phyloP scores from a whole-genome alignment of 2,113 vertebrate species.

The Toxostoma redivivum region DNA sequence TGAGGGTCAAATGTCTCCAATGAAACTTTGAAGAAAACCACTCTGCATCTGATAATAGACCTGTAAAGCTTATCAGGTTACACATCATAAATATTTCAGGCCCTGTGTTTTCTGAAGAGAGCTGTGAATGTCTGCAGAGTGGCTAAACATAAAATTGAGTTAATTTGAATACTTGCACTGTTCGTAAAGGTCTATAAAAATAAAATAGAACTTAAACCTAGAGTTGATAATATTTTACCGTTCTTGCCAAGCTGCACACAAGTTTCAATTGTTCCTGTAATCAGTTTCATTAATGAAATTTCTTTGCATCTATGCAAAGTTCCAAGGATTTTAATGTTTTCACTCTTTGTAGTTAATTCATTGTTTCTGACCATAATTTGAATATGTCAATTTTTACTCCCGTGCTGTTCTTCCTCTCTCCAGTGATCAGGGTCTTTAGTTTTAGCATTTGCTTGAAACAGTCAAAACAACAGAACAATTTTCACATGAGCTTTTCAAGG shows the following conservation, averaged over 20 bases:
- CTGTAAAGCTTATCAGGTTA: background rate
- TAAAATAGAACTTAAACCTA: background rate
- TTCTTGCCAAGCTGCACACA: background rate
- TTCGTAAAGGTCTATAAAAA: background rate
- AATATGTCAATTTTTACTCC: background rate
- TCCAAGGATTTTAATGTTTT: background rate
- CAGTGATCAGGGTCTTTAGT: background rate
- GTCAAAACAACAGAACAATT: background rate
- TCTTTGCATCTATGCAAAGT: background rate
- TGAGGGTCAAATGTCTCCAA: background rate
- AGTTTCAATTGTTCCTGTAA: background rate
- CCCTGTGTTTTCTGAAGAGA: background rate
- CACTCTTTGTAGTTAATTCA: background rate
- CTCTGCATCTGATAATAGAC: background rate
- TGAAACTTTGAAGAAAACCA: background rate
- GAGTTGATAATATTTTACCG: background rate
- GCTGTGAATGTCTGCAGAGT: background rate
- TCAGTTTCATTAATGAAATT: background rate
- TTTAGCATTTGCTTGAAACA: slow-evolving; percentile 2
- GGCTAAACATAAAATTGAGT: background rate
- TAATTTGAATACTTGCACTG: background rate
- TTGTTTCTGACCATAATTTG: background rate
- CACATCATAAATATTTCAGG: background rate
- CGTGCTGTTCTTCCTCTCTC: background rate
- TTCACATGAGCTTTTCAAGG: background rate